Evolutionary conservation across 2,113 vertebrate genomes (phyloP).

Genomic region (Aramus guarauna): DNA sequence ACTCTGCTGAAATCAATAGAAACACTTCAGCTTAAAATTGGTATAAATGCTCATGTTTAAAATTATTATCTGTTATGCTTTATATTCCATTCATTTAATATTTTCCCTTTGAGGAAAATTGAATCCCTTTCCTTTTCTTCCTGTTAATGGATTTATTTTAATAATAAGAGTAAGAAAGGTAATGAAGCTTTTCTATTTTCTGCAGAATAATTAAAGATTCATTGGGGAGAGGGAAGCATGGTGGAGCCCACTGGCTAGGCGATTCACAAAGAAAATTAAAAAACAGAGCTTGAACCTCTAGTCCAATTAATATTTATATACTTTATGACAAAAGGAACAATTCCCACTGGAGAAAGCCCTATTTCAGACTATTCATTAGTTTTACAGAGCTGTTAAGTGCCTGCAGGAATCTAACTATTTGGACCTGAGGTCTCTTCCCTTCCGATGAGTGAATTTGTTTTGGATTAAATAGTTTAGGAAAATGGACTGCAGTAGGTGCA

Average conservation of each 20-base stretch:
- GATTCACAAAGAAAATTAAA: not conserved
- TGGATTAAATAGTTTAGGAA: not conserved
- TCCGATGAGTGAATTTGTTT: not conserved
- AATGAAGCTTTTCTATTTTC: conserved; percentile 1
- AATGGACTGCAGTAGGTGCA: not conserved
- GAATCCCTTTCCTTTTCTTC: not conserved
- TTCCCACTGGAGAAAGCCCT: not conserved
- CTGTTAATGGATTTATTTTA: conserved; percentile 28
- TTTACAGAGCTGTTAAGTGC: not conserved
- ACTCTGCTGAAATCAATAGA: not conserved
- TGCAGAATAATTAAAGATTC: conserved; percentile 23
- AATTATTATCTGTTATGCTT: not conserved
- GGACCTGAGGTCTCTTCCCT: not conserved
- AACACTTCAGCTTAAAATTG: not conserved
- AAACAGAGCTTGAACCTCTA: not conserved
- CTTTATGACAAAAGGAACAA: not conserved
- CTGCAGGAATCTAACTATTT: not conserved
- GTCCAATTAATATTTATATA: conserved; percentile 20
- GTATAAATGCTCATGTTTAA: not conserved
- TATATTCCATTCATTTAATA: not conserved
- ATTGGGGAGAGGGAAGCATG: not conserved
- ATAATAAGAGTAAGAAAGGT: not conserved
- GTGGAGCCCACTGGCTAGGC: not conserved
- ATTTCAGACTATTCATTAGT: not conserved
- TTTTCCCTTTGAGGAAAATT: not conserved